Evolutionary conservation across 2,113 vertebrate species (phyloP).

Genomic region (Ploceus nigricollis): DNA sequence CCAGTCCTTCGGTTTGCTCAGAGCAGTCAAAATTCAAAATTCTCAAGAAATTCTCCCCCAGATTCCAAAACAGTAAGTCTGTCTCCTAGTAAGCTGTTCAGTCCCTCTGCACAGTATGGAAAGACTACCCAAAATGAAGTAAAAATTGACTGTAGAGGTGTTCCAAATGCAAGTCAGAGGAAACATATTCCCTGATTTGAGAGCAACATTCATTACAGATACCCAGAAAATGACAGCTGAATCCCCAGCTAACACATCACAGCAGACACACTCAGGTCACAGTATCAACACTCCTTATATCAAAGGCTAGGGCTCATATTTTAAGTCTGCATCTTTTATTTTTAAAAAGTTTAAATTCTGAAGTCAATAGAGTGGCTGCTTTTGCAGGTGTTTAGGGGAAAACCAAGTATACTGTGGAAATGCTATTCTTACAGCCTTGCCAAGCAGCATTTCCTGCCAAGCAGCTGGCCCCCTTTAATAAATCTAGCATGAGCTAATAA

Average conservation of each 20-base stretch:
- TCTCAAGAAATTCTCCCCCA: background rate
- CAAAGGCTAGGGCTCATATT: background rate
- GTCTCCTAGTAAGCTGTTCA: background rate
- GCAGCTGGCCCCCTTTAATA: background rate
- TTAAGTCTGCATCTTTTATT: background rate
- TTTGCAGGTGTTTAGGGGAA: background rate
- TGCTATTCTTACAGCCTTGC: background rate
- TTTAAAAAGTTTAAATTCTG: background rate
- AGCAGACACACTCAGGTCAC: background rate
- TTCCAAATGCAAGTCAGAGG: fast-evolving
- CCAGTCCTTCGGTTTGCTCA: background rate
- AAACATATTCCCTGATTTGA: background rate
- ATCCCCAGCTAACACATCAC: background rate
- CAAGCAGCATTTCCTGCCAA: background rate
- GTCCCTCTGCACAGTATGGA: fast-evolving
- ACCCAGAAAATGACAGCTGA: background rate
- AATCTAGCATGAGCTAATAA: background rate
- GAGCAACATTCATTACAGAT: fast-evolving
- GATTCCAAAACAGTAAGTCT: background rate
- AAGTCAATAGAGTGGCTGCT: background rate
- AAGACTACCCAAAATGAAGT: background rate
- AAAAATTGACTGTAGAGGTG: background rate
- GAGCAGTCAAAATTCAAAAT: background rate
- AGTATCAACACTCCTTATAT: background rate
- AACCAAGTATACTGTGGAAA: background rate